These are phyloP conservation scores for Corydoras maculifer DNA, from an alignment of 2,113 vertebrate species.

Conservation along the genomic window DNA sequence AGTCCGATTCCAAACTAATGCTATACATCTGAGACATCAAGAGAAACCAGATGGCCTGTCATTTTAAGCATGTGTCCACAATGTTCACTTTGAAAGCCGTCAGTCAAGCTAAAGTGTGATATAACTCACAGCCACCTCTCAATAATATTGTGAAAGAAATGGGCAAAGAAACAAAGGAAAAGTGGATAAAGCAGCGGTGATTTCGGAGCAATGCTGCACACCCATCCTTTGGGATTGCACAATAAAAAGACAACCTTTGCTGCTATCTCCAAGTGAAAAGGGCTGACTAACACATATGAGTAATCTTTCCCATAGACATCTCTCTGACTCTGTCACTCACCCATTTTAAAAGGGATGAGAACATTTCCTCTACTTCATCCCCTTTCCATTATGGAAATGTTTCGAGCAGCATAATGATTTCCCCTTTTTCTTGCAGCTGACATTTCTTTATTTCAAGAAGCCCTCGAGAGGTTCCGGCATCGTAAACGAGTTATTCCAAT, in stretches of 20 bases:
- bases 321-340: constrained; percentile 15
- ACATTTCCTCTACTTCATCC: constrained; percentile 33
- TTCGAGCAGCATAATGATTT: constrained; percentile 18
- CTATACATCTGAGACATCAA: background rate
- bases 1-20: background rate
- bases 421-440: constrained; percentile 37
- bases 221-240: background rate
- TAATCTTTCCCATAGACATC: constrained; percentile 36
- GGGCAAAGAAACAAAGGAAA: constrained; percentile 13
- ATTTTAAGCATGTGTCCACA: no score
- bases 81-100: no score
- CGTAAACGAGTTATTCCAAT: constrained; percentile 29
- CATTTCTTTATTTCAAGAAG: constrained; percentile 16
- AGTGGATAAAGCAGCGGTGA: constrained; percentile 14
- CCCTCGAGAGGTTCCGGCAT: constrained; percentile 33
- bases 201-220: constrained; percentile 15
- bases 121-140: constrained; percentile 29
- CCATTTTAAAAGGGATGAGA: constrained; percentile 17
- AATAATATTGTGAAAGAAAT: constrained; percentile 21
- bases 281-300: constrained; percentile 34
- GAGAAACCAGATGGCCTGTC: no score
- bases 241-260: background rate
- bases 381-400: constrained; percentile 27
- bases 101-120: no score
- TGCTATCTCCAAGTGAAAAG: constrained; percentile 15